phyloP scores from a whole-genome alignment of 2,113 vertebrate genomes.

The Galeopterus variegatus region DNA sequence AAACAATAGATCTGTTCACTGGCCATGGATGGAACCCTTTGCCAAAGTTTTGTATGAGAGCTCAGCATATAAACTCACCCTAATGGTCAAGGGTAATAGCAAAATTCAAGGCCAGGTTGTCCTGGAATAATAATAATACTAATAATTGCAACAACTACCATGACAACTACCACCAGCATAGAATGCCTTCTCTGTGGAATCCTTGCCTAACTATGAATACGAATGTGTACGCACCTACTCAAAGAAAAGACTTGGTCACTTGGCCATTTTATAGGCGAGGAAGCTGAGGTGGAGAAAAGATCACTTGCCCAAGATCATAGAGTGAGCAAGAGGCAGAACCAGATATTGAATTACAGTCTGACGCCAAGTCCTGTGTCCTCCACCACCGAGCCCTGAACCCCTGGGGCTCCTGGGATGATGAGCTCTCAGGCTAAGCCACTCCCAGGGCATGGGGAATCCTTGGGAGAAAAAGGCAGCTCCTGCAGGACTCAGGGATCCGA shows the following conservation, averaged over 20 bases:
- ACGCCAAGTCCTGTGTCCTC: not conserved
- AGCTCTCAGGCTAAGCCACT: not conserved
- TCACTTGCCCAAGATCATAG: not conserved
- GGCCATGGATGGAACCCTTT: not conserved
- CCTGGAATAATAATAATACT: not conserved
- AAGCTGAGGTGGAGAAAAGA: not conserved
- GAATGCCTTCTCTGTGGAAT: not conserved
- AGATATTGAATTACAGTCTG: not conserved
- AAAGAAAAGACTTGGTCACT: not conserved
- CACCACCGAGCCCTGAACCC: not conserved
- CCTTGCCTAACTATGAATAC: accelerated
- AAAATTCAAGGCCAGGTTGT: not conserved
- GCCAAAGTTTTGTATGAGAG: not conserved
- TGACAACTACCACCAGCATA: accelerated
- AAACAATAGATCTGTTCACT: not conserved
- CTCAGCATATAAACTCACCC: not conserved
- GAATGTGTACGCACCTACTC: accelerated
- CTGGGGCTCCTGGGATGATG: too few relatives aligned
- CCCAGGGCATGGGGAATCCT: not conserved
- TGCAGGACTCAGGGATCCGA: not conserved
- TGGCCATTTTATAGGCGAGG: not conserved
- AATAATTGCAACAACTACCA: not conserved
- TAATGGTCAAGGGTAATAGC: not conserved
- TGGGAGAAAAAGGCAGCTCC: not conserved
- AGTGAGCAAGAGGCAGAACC: not conserved